Percentiles rank a stretch among this genome's conserved stretches.
Evolutionary conservation across 2,888 invertebrate species (phyloP).

Genomic region (Marronus borbonicus): DNA sequence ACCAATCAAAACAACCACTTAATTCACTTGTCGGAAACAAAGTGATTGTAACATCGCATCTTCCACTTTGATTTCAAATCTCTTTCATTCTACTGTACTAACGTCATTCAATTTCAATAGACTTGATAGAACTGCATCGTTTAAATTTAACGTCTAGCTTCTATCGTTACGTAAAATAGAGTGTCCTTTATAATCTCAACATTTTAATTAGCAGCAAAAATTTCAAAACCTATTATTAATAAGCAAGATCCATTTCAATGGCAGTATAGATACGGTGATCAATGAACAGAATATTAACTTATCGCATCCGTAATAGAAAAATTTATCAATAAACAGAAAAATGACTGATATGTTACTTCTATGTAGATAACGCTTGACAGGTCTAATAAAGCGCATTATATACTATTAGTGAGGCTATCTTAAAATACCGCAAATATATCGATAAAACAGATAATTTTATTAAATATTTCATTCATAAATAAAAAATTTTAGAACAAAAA

Average conservation of each 20-base stretch:
- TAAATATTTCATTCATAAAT: no score
- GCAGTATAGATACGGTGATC: not conserved
- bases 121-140: no score
- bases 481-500: no score
- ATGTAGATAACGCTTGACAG: conserved; percentile 20
- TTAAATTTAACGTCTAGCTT: no score
- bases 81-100: no score
- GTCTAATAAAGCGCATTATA: conserved; percentile 20
- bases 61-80: no score
- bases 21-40: no score
- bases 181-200: conserved; percentile 1
- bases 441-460: not conserved
- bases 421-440: not conserved
- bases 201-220: conserved; percentile 17
- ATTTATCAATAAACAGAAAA: conserved; percentile 23
- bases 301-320: conserved; percentile 22
- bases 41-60: no score
- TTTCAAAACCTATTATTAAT: conserved; percentile 6
- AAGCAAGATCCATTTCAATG: not conserved
- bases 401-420: conserved; percentile 18
- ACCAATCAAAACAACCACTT: no score
- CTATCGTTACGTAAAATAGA: not conserved
- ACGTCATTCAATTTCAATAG: no score
- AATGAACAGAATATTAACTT: not conserved
- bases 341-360: conserved; percentile 9